Conservation (phyloP, 1,140 invertebrate genomes). For the Tyrophagus putrescentiae region DNA sequence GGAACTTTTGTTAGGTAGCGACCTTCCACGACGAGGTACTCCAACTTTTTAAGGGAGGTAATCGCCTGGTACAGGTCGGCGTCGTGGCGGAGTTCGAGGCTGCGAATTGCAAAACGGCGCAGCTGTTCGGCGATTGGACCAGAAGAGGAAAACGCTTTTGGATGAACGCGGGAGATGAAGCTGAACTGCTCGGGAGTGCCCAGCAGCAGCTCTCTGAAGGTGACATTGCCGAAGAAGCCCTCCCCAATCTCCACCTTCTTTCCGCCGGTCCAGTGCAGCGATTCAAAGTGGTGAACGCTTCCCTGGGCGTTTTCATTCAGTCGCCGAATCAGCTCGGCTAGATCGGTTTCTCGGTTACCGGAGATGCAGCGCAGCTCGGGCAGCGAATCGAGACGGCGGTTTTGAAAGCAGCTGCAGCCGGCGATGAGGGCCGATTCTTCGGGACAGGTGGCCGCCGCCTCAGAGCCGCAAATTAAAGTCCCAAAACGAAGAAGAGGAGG, state of each 20-base stretch:
- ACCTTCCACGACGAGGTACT: conserved; percentile 8
- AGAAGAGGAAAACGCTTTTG: neutral
- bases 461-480: neutral
- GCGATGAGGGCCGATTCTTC: neutral
- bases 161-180: neutral
- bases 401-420: conserved; percentile 4
- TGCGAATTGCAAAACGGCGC: neutral
- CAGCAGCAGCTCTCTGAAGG: neutral
- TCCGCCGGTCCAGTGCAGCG: neutral
- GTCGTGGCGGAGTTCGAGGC: neutral
- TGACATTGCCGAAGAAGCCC: conserved; percentile 4
- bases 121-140: conserved; percentile 1
- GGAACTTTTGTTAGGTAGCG: neutral
- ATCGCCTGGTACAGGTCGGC: neutral
- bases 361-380: conserved; percentile 9
- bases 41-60: neutral
- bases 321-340: neutral
- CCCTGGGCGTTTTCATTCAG: neutral
- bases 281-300: neutral
- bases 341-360: neutral
- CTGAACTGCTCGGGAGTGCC: neutral
- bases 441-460: conserved; percentile 2
- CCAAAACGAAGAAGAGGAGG: no score
- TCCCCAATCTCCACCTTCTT: neutral
- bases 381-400: neutral